A percentile compares a stretch with the other conserved stretches of the same genome.
phyloP scores from a whole-genome alignment of 2,113 vertebrate species.

The Campylomormyrus tamandua region DNA sequence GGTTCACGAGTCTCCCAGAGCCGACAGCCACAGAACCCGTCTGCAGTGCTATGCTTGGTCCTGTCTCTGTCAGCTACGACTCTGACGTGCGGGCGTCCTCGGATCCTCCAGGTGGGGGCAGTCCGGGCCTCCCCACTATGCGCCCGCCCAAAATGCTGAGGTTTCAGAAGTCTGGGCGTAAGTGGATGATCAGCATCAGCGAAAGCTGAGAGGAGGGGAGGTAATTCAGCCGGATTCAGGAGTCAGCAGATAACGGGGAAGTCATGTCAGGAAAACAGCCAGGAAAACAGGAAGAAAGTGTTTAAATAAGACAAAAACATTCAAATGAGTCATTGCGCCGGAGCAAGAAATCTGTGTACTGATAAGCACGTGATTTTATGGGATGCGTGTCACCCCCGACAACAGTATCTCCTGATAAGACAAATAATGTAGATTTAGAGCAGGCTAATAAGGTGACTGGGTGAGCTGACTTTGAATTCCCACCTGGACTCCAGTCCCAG shows the following conservation, averaged over 20 bases:
- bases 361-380: neutral
- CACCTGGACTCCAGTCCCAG: constrained; percentile 6
- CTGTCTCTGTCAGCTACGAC: neutral
- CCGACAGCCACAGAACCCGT: neutral
- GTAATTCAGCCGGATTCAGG: neutral
- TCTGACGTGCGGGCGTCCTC: neutral
- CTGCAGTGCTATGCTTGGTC: neutral
- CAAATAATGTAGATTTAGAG: neutral
- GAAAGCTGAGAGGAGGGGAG: neutral
- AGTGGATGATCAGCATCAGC: neutral
- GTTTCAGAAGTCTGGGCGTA: neutral
- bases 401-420: neutral
- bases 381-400: neutral
- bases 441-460: neutral
- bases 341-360: neutral
- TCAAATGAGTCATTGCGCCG: neutral
- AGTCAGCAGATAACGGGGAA: neutral
- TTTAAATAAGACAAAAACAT: neutral
- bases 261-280: neutral
- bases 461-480: neutral
- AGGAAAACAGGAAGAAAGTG: neutral
- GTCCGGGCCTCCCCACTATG: neutral
- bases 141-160: neutral
- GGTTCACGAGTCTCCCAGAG: neutral
- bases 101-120: neutral